phyloP scores from a whole-genome alignment of 2,888 invertebrate species.

The Mellilla xanthometata region DNA sequence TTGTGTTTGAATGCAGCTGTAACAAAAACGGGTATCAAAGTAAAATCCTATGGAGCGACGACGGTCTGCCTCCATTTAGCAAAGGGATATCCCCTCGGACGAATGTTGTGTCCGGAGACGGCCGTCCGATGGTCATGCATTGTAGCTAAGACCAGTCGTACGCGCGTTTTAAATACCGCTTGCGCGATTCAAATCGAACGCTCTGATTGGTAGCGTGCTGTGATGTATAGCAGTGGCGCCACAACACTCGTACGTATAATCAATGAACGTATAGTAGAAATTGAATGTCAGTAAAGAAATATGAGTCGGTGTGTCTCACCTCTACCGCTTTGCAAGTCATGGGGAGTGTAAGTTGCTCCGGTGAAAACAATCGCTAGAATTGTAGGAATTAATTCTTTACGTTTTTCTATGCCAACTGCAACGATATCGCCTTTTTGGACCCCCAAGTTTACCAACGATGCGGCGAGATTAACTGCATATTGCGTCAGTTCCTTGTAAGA shows the following conservation, averaged over 20 bases:
- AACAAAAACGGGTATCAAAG: constrained; percentile 33
- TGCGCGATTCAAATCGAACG: too few relatives aligned
- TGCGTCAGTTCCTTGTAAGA: constrained; percentile 78
- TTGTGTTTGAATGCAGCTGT: constrained; percentile 85
- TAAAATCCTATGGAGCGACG: constrained; percentile 11
- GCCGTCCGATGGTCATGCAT: too few relatives aligned
- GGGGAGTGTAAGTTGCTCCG: constrained; percentile 58
- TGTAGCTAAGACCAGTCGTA: too few relatives aligned
- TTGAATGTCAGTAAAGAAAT: constrained; percentile 22
- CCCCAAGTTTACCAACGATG: constrained; percentile 71
- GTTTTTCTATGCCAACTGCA: constrained; percentile 83
- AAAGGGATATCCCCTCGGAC: too few relatives aligned
- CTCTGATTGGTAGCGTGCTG: too few relatives aligned
- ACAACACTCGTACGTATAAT: too few relatives aligned
- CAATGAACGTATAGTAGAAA: constrained; percentile 13
- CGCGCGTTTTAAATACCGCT: too few relatives aligned
- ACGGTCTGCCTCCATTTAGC: too few relatives aligned
- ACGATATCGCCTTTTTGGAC: constrained; percentile 77
- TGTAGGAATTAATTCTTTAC: constrained; percentile 76
- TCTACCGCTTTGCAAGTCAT: constrained; percentile 52
- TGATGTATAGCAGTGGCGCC: too few relatives aligned
- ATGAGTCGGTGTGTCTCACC: constrained; percentile 42
- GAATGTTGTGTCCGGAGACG: too few relatives aligned
- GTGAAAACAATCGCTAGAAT: constrained; percentile 75
- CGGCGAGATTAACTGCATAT: constrained; percentile 76